A percentile compares a stretch with the other conserved stretches of the same genome.
Conservation (phyloP, 2,113 vertebrate genomes). For the Motacilla alba region DNA sequence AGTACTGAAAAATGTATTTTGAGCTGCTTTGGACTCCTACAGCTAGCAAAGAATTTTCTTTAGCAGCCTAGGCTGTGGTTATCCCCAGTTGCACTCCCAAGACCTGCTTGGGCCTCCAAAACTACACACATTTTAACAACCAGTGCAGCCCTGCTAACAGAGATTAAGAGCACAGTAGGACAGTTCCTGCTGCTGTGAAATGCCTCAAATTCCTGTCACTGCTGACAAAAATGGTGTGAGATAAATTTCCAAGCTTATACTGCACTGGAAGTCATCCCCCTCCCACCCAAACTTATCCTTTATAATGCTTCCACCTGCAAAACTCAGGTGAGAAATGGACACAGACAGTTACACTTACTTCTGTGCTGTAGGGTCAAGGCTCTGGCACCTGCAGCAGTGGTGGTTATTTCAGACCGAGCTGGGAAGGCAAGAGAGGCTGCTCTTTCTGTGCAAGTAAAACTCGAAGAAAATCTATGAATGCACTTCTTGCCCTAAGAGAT, state of each 20-base stretch:
- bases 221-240: not conserved
- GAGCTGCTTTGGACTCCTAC: not conserved
- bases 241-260: not conserved
- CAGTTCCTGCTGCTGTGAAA: not conserved
- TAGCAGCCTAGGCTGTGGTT: not conserved
- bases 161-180: not conserved
- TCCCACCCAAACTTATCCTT: rapidly evolving
- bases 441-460: not conserved
- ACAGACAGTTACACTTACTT: not conserved
- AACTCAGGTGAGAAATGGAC: not conserved
- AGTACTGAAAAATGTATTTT: not conserved
- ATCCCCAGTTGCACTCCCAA: not conserved
- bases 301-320: not conserved
- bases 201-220: not conserved
- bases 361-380: not conserved
- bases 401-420: not conserved
- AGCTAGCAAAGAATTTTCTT: not conserved
- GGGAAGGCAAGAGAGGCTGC: not conserved
- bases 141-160: not conserved
- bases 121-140: not conserved
- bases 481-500: rapidly evolving
- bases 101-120: not conserved
- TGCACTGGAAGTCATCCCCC: not conserved
- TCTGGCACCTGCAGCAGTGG: not conserved
- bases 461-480: not conserved